phyloP scores from a whole-genome alignment of 1,140 invertebrate genomes.

The Gryllus bimaculatus region DNA sequence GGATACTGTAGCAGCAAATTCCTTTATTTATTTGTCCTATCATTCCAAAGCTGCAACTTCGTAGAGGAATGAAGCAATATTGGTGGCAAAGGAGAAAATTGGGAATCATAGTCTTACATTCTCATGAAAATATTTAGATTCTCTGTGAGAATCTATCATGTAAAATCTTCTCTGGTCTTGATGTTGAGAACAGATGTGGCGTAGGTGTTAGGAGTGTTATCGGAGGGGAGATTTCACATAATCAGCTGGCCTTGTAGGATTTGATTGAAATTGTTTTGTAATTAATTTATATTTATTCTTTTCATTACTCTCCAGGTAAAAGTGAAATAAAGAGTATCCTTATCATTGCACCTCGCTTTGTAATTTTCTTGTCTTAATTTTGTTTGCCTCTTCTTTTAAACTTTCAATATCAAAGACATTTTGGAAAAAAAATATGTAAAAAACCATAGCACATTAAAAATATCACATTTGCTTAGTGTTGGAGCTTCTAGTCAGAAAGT shows the following conservation, averaged over 20 bases:
- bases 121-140: background rate
- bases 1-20: too few relatives aligned
- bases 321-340: slow-evolving; percentile 10
- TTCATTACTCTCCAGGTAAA: background rate
- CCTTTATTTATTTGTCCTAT: background rate
- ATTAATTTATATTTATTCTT: slow-evolving; percentile 14
- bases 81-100: background rate
- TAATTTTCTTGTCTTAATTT: slow-evolving; percentile 12
- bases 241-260: slow-evolving; percentile 11
- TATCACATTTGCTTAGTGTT: slow-evolving; percentile 14
- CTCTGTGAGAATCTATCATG: background rate
- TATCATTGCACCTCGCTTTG: slow-evolving; percentile 20
- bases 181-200: slow-evolving; percentile 3
- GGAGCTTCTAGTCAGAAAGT: slow-evolving; percentile 21
- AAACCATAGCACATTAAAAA: slow-evolving; percentile 16
- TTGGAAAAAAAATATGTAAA: slow-evolving; percentile 3
- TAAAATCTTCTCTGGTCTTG: slow-evolving; percentile 4
- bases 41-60: background rate
- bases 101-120: background rate
- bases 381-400: slow-evolving; percentile 1
- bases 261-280: slow-evolving; percentile 9
- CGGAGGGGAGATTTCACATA: slow-evolving; percentile 3
- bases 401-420: background rate
- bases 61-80: background rate
- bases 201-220: slow-evolving; percentile 4